Evolutionary conservation across 1,140 invertebrate genomes (phyloP).

Genomic region (Helicoverpa armigera): DNA sequence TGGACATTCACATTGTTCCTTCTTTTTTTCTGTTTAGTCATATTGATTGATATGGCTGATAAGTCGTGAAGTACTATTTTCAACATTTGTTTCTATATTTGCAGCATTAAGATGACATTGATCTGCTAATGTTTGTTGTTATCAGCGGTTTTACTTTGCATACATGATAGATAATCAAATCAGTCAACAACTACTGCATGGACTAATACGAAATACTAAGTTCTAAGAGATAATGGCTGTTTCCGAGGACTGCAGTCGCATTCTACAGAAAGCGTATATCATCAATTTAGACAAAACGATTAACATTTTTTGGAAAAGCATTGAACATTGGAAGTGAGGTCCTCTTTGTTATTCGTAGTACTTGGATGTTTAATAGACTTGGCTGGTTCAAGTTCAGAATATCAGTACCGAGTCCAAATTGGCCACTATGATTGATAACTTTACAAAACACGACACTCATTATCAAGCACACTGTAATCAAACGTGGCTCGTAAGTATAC

Average conservation of each 20-base stretch:
- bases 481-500: constrained; percentile 27
- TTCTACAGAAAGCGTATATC: too few relatives aligned
- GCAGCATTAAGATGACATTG: background rate
- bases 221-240: too few relatives aligned
- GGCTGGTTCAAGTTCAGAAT: too few relatives aligned
- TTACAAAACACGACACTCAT: constrained; percentile 26
- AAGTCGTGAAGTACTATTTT: constrained; percentile 46
- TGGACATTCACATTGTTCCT: constrained; percentile 85
- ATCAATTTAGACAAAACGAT: background rate
- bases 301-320: background rate
- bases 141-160: background rate
- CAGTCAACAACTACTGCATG: background rate
- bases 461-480: constrained; percentile 25
- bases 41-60: constrained; percentile 61
- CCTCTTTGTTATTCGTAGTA: too few relatives aligned
- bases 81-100: constrained; percentile 31
- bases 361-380: too few relatives aligned
- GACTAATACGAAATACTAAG: too few relatives aligned
- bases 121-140: constrained; percentile 12
- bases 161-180: background rate
- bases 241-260: too few relatives aligned
- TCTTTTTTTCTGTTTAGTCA: constrained; percentile 68
- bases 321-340: too few relatives aligned
- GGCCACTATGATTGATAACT: constrained; percentile 8
- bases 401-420: constrained; percentile 1